Percentiles rank a stretch among this genome's conserved stretches.
These are phyloP conservation scores for Oophaga sylvatica DNA, from an alignment of 2,797 vertebrate genomes.

Conservation along the genomic window DNA sequence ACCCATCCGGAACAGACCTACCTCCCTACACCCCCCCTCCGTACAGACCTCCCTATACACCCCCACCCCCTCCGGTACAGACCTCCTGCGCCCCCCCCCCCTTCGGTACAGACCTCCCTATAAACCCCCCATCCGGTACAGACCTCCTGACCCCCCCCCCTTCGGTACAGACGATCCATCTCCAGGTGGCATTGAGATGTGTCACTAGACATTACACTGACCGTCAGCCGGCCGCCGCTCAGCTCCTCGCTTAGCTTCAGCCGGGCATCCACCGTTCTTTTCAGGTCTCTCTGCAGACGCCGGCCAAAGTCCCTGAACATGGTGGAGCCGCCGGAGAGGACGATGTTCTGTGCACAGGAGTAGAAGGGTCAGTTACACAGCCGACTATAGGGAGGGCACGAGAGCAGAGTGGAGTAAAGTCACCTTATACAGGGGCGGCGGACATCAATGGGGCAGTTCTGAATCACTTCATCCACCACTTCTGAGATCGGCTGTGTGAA, in stretches of 20 bases:
- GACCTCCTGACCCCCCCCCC: no score
- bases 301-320: slow-evolving; percentile 99
- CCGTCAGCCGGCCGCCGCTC: slow-evolving; percentile 96
- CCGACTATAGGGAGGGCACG: no score
- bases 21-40: no score
- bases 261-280: slow-evolving; percentile 93
- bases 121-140: no score
- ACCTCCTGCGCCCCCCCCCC: no score
- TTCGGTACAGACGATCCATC: no score
- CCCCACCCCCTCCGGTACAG: no score
- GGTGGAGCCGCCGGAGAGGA: slow-evolving; percentile 96
- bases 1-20: no score
- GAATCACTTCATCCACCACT: slow-evolving; percentile 98
- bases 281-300: slow-evolving; percentile 95
- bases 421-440: slow-evolving; percentile 96
- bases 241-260: slow-evolving; percentile 97
- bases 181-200: no score
- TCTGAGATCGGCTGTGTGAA: slow-evolving; percentile 98
- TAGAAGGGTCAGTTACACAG: background rate
- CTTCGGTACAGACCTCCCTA: no score
- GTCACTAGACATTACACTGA: slow-evolving; percentile 68
- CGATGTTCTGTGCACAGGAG: slow-evolving; percentile 83
- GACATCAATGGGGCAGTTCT: slow-evolving; percentile 98
- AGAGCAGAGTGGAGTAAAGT: slow-evolving; percentile 39
- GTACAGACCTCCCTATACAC: no score